A percentile compares a stretch with the other conserved stretches of the same genome.
These are phyloP conservation scores for Microdon myrmicae DNA, from an alignment of 2,888 invertebrate genomes.

Conservation along the genomic window DNA sequence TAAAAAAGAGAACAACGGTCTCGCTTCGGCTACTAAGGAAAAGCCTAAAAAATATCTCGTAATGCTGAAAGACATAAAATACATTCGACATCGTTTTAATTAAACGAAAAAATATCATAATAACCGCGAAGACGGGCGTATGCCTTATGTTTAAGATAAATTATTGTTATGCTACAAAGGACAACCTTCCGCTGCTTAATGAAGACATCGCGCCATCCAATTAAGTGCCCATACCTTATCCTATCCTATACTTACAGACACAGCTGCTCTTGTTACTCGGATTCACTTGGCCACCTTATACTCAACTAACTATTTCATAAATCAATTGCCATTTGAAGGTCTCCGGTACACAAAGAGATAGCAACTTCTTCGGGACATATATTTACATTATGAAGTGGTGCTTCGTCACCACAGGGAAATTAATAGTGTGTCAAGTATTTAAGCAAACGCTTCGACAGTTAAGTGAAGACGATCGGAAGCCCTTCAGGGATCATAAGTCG, in stretches of 20 bases:
- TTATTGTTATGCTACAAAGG: too few species aligned
- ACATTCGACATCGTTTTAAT: too few species aligned
- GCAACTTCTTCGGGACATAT: slow-evolving; percentile 11
- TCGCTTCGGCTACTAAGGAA: too few species aligned
- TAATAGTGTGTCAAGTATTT: slow-evolving; percentile 46
- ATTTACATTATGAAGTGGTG: neutral
- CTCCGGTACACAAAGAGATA: slow-evolving; percentile 20
- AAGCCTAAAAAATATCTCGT: too few species aligned
- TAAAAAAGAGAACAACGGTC: too few species aligned
- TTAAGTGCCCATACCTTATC: slow-evolving; percentile 14
- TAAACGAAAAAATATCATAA: too few species aligned
- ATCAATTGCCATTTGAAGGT: slow-evolving; percentile 40
- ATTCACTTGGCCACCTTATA: slow-evolving; percentile 43
- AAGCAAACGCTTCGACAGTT: slow-evolving; percentile 27
- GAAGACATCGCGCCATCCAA: slow-evolving; percentile 5
- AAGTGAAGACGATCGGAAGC: slow-evolving; percentile 30
- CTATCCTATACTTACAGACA: too few species aligned
- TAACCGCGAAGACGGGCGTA: too few species aligned
- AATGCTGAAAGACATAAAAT: too few species aligned
- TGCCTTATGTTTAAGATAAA: too few species aligned
- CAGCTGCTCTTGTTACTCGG: slow-evolving; percentile 12
- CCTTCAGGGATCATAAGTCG: slow-evolving; percentile 30
- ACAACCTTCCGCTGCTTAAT: slow-evolving; percentile 2
- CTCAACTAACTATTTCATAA: slow-evolving; percentile 45
- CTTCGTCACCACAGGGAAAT: slow-evolving; percentile 18